Conservation (phyloP, 2,113 vertebrate genomes). For the Xenopus borealis region DNA sequence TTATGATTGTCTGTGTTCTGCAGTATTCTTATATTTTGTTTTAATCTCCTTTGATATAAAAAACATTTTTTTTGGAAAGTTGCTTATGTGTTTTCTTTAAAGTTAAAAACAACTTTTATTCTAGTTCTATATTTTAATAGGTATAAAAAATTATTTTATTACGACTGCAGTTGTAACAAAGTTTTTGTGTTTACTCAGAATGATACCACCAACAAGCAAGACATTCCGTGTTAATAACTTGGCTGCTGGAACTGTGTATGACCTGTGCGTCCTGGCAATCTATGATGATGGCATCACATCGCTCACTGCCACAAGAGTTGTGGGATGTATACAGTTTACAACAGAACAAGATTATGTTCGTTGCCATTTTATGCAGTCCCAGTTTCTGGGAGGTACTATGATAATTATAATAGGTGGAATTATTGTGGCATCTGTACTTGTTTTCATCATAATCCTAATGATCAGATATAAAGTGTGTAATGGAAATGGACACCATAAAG, state of each 20-base stretch:
- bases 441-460: slow-evolving; percentile 99
- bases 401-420: slow-evolving; percentile 98
- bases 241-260: slow-evolving; percentile 87
- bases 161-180: slow-evolving; percentile 35
- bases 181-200: slow-evolving; percentile 70
- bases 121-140: no score
- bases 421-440: slow-evolving; percentile 93
- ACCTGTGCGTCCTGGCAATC: slow-evolving; percentile 95
- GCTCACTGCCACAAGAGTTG: slow-evolving; percentile 90
- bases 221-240: slow-evolving; percentile 97
- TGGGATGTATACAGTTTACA: slow-evolving; percentile 93
- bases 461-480: slow-evolving; percentile 98
- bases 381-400: slow-evolving; percentile 98
- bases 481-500: slow-evolving; percentile 80
- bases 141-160: no score
- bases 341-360: slow-evolving; percentile 96
- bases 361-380: slow-evolving; percentile 98
- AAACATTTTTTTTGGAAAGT: no score
- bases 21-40: no score
- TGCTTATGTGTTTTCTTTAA: no score
- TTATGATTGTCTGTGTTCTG: no score
- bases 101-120: no score
- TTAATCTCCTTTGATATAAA: no score
- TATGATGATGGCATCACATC: slow-evolving; percentile 95
- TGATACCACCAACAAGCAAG: slow-evolving; percentile 98